Evolutionary conservation across 2,113 vertebrate genomes (phyloP).

Genomic region (Hiodon tergisus): DNA sequence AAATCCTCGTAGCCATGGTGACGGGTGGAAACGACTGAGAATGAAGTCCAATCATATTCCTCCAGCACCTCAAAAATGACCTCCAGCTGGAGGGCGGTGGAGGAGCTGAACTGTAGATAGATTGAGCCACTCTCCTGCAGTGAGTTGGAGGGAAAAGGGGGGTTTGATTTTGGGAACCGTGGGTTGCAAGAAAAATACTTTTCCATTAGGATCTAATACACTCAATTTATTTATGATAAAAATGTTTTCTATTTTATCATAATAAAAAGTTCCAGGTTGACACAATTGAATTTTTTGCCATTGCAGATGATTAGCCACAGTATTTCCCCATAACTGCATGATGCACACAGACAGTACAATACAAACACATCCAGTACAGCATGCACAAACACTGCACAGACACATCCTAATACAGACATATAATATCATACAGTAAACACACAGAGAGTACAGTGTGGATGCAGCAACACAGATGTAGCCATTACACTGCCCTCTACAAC

Average conservation of each 20-base stretch:
- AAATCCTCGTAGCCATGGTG: conserved; percentile 87
- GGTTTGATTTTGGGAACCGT: not conserved
- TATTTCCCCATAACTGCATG: not conserved
- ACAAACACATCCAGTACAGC: not conserved
- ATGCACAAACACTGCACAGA: not conserved
- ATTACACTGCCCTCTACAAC: not conserved
- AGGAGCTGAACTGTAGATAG: conserved; percentile 87
- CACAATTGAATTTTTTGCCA: too few species aligned
- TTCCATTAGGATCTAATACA: not conserved
- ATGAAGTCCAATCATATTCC: conserved; percentile 90
- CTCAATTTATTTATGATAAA: not conserved
- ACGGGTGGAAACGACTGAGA: conserved; percentile 83
- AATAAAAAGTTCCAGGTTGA: not conserved
- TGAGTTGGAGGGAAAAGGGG: not conserved
- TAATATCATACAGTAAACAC: not conserved
- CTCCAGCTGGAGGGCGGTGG: conserved; percentile 83
- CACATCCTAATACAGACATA: not conserved
- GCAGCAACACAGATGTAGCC: not conserved
- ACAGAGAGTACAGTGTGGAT: not conserved
- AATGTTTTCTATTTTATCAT: too few species aligned
- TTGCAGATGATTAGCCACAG: not conserved
- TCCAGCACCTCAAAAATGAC: conserved; percentile 92
- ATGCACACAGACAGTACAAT: too few species aligned
- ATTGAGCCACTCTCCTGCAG: conserved; percentile 83
- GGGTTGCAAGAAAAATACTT: not conserved